Evolutionary conservation across 2,888 invertebrate genomes (phyloP).

Genomic region (Orchestes rusci): DNA sequence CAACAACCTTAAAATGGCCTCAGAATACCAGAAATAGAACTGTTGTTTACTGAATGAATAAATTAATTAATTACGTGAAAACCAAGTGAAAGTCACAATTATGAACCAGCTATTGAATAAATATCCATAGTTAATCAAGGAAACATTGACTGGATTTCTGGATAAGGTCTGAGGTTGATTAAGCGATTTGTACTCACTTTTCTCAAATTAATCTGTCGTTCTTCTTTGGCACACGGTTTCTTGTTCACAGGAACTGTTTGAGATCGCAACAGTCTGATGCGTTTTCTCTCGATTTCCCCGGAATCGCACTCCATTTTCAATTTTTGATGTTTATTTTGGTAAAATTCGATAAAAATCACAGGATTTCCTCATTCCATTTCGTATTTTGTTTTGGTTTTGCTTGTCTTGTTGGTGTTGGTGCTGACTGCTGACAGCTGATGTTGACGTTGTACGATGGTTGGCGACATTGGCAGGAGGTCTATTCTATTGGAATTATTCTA

Average conservation of each 20-base stretch:
- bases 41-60: neutral
- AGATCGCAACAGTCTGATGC: conserved; percentile 38
- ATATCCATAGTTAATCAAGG: too few species aligned
- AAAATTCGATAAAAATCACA: too few species aligned
- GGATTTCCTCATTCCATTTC: conserved; percentile 15
- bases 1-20: too few species aligned
- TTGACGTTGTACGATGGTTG: neutral
- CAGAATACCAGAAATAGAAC: neutral
- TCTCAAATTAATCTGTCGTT: conserved; percentile 43
- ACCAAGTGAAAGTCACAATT: neutral
- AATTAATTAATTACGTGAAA: neutral
- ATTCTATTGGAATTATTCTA: neutral
- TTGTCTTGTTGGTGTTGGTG: conserved; percentile 10
- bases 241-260: conserved; percentile 38
- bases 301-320: conserved; percentile 13
- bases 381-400: conserved; percentile 17
- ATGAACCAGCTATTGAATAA: neutral
- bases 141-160: too few species aligned
- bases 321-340: too few species aligned
- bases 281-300: conserved; percentile 23
- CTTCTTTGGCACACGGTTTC: conserved; percentile 44
- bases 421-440: neutral
- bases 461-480: neutral
- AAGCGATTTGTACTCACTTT: conserved; percentile 32
- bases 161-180: neutral